Evolutionary conservation across 2,888 invertebrate species (phyloP).

Genomic region (Mimachlamys varia): DNA sequence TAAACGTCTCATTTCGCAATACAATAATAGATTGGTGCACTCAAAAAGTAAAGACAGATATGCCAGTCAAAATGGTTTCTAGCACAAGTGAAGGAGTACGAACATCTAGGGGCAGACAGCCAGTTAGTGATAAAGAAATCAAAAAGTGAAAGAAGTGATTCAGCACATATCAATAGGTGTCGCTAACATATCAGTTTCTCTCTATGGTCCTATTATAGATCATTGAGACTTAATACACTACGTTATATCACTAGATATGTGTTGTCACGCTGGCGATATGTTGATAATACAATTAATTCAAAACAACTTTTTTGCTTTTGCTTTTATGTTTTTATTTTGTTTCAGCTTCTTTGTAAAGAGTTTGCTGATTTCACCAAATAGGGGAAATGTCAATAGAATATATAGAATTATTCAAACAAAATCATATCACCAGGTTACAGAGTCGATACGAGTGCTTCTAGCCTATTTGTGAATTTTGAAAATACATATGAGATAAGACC

Average conservation of each 20-base stretch:
- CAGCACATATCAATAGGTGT: background rate
- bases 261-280: background rate
- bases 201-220: background rate
- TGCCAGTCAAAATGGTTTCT: conserved; percentile 6
- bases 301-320: too few relatives aligned
- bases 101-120: conserved; percentile 18
- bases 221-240: too few relatives aligned
- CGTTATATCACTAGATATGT: background rate
- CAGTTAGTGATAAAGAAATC: conserved; percentile 24
- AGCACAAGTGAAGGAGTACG: background rate
- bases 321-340: too few relatives aligned
- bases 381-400: too few relatives aligned
- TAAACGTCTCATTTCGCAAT: background rate
- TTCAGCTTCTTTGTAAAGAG: too few relatives aligned
- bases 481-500: too few relatives aligned
- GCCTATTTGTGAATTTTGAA: too few relatives aligned
- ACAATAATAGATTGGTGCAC: background rate
- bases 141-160: conserved; percentile 15
- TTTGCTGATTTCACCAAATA: too few relatives aligned
- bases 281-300: background rate
- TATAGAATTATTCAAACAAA: too few relatives aligned
- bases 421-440: too few relatives aligned
- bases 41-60: background rate
- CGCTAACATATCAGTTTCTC: conserved; percentile 1
- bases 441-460: too few relatives aligned